Base-by-base conservation (phyloP, 2,888 invertebrate genomes). In the Thera britannica region DNA sequence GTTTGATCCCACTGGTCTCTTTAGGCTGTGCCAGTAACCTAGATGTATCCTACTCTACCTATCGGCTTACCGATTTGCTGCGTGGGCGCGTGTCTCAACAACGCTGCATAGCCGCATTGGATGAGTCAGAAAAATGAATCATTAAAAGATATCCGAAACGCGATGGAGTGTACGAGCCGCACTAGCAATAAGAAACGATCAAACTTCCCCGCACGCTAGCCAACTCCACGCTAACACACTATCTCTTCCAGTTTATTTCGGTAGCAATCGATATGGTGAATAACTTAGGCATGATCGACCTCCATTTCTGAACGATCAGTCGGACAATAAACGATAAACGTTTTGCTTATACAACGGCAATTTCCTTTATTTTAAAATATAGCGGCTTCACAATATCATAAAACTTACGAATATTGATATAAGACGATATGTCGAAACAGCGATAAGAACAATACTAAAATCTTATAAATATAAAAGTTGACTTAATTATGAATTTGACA, bases 351-450 rank as follows among this genome's bases (percentile, higher is more conserved):
- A 92, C 90, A 92, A 92, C 90, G 90, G 92, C 90, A 91, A 91
- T 90, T 90, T 92, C 88, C 90, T 93, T 93, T 93, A 93, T 92
- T 93, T 93, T 92, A 92, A 93, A 93, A 93, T 92, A 93, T 92
- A 93, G 91, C 89, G 90, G 90, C 90, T 92, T 93, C 92, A 93
- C 93, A 93, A 93, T 93, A 90, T 88, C 82, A 87, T 88, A 85
- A 81, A 90, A 84, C 93, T 93, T 93, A 93, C 80, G 84, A 87
- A 83, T 92, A 93, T 86, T 87, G 86, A 86, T 88, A 89, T 87
- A 90, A 86, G 91, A 92, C 92, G 93, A 93, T 93, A 93, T 93
- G 93, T 93, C 87, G 83, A 85, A 93, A 93, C 91, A 93, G 89
- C 89, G 87, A 90, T 91, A 86, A 92, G 92, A 93, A 92, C 90